These are phyloP conservation scores for Morelia viridis DNA, from an alignment of 2,797 vertebrate genomes.

Conservation along the genomic window DNA sequence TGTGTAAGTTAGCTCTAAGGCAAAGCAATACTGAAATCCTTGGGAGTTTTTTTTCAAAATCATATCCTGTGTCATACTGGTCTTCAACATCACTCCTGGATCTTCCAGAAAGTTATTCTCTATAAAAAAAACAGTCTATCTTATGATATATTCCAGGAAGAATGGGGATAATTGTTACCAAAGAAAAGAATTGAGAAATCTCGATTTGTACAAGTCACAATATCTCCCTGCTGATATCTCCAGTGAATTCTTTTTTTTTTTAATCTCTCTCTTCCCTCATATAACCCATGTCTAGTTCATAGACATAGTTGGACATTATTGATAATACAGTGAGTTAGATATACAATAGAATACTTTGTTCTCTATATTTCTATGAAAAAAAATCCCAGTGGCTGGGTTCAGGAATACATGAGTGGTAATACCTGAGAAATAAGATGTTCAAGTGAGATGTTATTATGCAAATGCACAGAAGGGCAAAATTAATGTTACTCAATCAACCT, in stretches of 20 bases:
- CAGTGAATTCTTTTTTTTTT: background rate
- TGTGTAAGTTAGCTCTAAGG: background rate
- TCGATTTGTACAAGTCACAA: background rate
- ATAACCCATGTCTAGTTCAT: background rate
- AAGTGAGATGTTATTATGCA: conserved; percentile 12
- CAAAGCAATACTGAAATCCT: background rate
- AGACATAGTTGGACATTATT: background rate
- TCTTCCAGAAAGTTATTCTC: background rate
- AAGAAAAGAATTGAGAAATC: background rate
- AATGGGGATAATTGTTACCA: background rate
- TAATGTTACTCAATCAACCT: conserved; percentile 37
- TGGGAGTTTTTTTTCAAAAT: background rate
- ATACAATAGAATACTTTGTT: background rate
- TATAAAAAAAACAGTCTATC: background rate
- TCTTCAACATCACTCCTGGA: background rate
- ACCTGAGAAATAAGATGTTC: conserved; percentile 24
- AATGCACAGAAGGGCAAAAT: conserved; percentile 25
- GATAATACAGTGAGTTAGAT: background rate
- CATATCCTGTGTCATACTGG: background rate
- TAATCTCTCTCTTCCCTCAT: background rate
- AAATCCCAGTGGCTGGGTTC: background rate
- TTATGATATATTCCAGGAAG: background rate
- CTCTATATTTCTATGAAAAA: background rate
- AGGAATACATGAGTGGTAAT: background rate
- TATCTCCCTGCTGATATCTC: background rate